Evolutionary conservation across 2,113 vertebrate species (phyloP), one percentile per base, ranked within the genome.

Genomic region (Poicephalus gulielmi): DNA sequence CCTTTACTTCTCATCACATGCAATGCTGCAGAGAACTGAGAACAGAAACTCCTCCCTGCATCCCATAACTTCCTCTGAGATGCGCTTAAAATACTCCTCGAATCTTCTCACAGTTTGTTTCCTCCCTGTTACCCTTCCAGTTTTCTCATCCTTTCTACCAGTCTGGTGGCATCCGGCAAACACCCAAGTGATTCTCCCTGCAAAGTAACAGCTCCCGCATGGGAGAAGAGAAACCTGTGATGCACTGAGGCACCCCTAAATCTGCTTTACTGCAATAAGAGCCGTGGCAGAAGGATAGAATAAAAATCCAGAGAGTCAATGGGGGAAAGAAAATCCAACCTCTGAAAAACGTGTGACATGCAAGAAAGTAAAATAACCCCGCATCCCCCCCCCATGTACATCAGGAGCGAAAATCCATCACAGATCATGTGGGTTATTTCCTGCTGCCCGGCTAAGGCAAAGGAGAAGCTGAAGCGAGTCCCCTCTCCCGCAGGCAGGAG

Each of bases 351-450:
- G 59, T 10, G 86, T 2, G 3, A 52, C 52, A 74, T 35, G 46
- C 74, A 76, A 66, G 46, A 85, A 90, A 89, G 67, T 85, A 73
- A 91, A 94, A 77, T 50, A 79, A 94, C 41, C 80, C 66, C 64
- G 6, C 59, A 73, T n/a, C 53, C 46, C 57, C 31, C 15, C n/a
- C 43, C 39, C 39, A 62, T 8, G 24, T 77, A 85, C 15, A 35
- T 10, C 5, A 3, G 89, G 46, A 49, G 49, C 27, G 49, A 76
- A 60, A 78, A 91, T 74, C 73, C 81, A 68, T 53, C 80, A 84
- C 41, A 79, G 44, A 77, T 10, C 70, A 41, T 1, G 2, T 2
- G 69, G 83, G 24, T 39, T 68, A 92, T 73, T 55, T n/a, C 63
- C 52, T 84, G 39, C 77, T 80, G 50, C 62, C 60, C 68, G 17